A percentile compares a stretch with the other conserved stretches of the same genome.
phyloP scores from a whole-genome alignment of 2,888 invertebrate species.

The Microplitis manilae region DNA sequence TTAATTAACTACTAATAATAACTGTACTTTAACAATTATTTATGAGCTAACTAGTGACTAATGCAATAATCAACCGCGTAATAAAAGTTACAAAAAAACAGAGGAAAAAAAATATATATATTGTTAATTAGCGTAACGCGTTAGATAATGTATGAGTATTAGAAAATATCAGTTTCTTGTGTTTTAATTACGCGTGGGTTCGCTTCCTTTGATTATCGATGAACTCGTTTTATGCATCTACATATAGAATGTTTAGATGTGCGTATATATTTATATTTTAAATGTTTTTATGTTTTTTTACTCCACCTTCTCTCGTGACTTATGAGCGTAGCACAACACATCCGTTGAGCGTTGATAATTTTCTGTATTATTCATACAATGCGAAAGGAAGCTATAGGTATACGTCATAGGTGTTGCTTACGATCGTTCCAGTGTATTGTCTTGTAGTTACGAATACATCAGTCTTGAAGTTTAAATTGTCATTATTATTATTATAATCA shows the following conservation, averaged over 20 bases:
- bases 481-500: background rate
- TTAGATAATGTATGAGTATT: background rate
- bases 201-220: background rate
- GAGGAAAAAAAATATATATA: background rate
- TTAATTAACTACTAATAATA: background rate
- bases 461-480: background rate
- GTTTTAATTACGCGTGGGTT: background rate
- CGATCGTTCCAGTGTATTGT: conserved; percentile 14
- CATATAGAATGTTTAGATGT: background rate
- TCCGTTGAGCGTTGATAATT: conserved; percentile 51
- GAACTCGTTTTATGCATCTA: background rate
- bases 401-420: conserved; percentile 30
- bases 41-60: background rate
- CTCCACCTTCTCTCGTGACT: conserved; percentile 11
- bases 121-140: background rate
- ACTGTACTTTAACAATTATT: conserved; percentile 3
- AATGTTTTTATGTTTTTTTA: conserved; percentile 1
- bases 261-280: background rate
- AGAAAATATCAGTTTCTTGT: background rate
- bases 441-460: conserved; percentile 7
- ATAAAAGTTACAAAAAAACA: background rate
- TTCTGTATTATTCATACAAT: conserved; percentile 58
- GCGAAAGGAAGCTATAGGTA: conserved; percentile 51
- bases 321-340: conserved; percentile 31
- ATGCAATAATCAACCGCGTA: background rate